These are phyloP conservation scores for Gandaritis pyraliata DNA, from an alignment of 2,888 invertebrate genomes.

Conservation along the genomic window DNA sequence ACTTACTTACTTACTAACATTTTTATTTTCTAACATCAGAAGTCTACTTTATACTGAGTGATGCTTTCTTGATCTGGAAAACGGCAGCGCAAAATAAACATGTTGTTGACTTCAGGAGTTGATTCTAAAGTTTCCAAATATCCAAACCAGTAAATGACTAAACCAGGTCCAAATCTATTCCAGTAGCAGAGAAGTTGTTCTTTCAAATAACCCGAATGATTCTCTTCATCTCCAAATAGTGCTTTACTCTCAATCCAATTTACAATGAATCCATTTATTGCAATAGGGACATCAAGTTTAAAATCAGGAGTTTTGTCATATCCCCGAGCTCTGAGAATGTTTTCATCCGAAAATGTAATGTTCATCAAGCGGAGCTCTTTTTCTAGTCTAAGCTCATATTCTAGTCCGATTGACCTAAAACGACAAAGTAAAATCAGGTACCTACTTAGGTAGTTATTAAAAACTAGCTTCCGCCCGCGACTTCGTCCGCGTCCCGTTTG, in stretches of 20 bases:
- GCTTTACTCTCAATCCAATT: conserved; percentile 99
- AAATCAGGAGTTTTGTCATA: conserved; percentile 98
- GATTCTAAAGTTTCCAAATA: conserved; percentile 88
- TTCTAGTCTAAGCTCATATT: conserved; percentile 92
- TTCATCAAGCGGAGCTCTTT: conserved; percentile 82
- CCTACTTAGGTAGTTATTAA: no score
- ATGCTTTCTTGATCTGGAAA: conserved; percentile 82
- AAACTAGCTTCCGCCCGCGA: no score
- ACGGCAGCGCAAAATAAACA: conserved; percentile 81
- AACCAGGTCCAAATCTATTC: conserved; percentile 97
- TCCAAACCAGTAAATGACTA: conserved; percentile 98
- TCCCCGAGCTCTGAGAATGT: conserved; percentile 90
- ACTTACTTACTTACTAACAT: no score
- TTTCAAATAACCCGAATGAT: conserved; percentile 91
- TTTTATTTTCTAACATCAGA: conserved; percentile 42
- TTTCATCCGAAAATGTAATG: conserved; percentile 87
- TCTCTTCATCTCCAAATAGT: conserved; percentile 93
- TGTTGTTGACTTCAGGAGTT: conserved; percentile 87
- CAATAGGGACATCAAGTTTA: conserved; percentile 94
- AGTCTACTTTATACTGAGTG: conserved; percentile 72
- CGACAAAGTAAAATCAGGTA: no score
- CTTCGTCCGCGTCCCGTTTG: no score
- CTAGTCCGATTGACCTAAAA: conserved; percentile 90
- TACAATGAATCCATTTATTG: conserved; percentile 92
- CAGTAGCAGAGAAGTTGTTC: conserved; percentile 95